Conservation (phyloP, 1,140 invertebrate genomes). For the Caenorhabditis elegans region WBcel235 BX284603.4:7170001-7170500, state of each 20-base stretch:
- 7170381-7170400: background rate
- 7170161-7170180: too few species aligned
- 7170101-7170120: constrained; percentile 30
- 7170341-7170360: background rate
- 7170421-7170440: constrained; percentile 10
- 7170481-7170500: background rate
- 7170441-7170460: background rate
- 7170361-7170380: background rate
- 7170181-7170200: constrained; percentile 35
- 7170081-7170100: constrained; percentile 37
- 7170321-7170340: constrained; percentile 37
- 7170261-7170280: constrained; percentile 44
- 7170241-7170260: constrained; percentile 39
- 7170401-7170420: background rate
- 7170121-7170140: too few species aligned
- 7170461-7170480: background rate
- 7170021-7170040: background rate
- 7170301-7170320: constrained; percentile 7
- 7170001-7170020: constrained; percentile 63
- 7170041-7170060: constrained; percentile 34
- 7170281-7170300: constrained; percentile 40
- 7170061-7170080: constrained; percentile 23
- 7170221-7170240: constrained; percentile 38
- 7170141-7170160: too few species aligned
- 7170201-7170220: constrained; percentile 32